phyloP scores from a whole-genome alignment of 2,888 invertebrate genomes.

The Cetonia aurata region DNA sequence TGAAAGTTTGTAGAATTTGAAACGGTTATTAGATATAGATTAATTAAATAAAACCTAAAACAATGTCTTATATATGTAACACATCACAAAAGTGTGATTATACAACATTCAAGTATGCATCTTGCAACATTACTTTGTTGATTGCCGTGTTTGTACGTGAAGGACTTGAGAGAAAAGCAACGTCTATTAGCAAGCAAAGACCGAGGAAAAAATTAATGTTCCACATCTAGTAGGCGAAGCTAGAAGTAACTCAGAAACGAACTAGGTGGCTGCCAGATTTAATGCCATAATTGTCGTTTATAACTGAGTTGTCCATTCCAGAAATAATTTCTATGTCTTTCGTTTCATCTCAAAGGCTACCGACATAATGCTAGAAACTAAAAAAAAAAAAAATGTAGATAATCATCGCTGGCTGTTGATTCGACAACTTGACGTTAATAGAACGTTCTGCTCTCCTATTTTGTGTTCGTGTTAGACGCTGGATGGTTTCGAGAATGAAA shows the following conservation, averaged over 20 bases:
- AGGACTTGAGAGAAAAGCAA: too few species aligned
- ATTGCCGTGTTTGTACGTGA: too few species aligned
- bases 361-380: conserved; percentile 16
- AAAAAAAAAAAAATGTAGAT: conserved; percentile 19
- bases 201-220: conserved; percentile 2
- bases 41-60: too few species aligned
- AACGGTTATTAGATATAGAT: too few species aligned
- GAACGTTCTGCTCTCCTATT: conserved; percentile 22
- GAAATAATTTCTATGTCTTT: conserved; percentile 1
- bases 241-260: conserved; percentile 20
- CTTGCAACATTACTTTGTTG: too few species aligned
- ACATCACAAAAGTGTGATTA: too few species aligned
- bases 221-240: neutral
- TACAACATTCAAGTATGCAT: too few species aligned
- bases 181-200: too few species aligned
- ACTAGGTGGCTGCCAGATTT: conserved; percentile 21
- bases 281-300: neutral
- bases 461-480: conserved; percentile 10
- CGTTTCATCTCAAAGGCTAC: conserved; percentile 15
- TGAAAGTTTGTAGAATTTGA: too few species aligned
- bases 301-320: conserved; percentile 7
- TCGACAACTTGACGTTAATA: conserved; percentile 43
- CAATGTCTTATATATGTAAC: too few species aligned
- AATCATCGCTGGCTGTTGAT: conserved; percentile 35
- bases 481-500: conserved; percentile 20